Base-by-base conservation (phyloP, 2,888 invertebrate species). In the Adela reaumurella region DNA sequence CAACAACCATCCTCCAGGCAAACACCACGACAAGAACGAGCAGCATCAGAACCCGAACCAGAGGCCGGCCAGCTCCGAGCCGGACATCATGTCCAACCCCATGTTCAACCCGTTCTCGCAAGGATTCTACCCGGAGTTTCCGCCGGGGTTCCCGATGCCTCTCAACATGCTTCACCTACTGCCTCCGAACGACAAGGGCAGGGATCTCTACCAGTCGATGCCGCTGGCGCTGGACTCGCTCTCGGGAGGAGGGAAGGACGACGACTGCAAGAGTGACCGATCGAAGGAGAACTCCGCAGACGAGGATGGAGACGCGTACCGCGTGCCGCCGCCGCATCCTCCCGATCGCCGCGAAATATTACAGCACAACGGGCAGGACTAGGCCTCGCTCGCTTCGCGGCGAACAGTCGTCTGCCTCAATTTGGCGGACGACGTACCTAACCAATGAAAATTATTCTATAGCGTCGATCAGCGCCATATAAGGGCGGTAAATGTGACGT, bases 51-150 rank as follows among this genome's bases (percentile, higher is more conserved):
- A 64, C 60, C 53, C 63, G 50, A 62, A 80, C 53, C 83, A 81
- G 50, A 66, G 88, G 63, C 87, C 87, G 52, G 80, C 85, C 50
- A 87, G 86, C 66, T 85, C 84, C 1, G 88, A 88, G 62, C 82
- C 85, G 3, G 85, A 85, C 59, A 68, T 87, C 60, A 68, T 83
- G 55, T 83, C 85, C 29, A 84, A 86, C 51, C 83, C 86, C 1
- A 82, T 89, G 59, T 89, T 89, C 70, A 89, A 89, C 62, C 89
- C 89, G 49, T 88, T 91, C 64, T 84, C 87, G 56, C 89, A 87
- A 57, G 88, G 87, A 53, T 92, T 92, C 71, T 92, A 91, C 67
- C 90, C 91, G 8, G 92, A 93, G 62, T 92, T 92, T 60, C 82
- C 89, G 5, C 82, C 83, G 5, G 87, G 88, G 17, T 93, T 92